Evolutionary conservation across 2,113 vertebrate genomes (phyloP).

Genomic region (Ia io): DNA sequence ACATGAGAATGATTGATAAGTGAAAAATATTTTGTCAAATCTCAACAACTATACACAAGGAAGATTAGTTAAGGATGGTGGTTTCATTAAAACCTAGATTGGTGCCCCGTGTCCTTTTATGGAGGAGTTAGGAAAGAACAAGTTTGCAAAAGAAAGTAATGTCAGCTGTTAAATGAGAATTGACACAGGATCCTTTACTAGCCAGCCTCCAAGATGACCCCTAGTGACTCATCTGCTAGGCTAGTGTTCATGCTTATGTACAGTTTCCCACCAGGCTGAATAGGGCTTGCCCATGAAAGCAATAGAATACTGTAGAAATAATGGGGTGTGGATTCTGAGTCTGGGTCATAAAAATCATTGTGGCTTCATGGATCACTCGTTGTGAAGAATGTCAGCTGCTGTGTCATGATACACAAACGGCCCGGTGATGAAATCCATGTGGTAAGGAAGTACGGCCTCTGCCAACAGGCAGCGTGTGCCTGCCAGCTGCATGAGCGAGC

Average conservation of each 20-base stretch:
- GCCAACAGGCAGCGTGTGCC: background rate
- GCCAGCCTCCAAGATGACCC: background rate
- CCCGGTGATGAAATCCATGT: background rate
- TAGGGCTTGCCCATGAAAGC: background rate
- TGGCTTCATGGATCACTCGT: background rate
- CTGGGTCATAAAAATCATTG: background rate
- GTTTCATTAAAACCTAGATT: background rate
- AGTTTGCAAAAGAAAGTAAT: background rate
- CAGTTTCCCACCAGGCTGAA: background rate
- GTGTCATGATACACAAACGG: background rate
- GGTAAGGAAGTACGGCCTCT: background rate
- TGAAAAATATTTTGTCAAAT: background rate
- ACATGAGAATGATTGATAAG: background rate
- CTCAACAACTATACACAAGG: background rate
- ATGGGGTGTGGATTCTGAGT: background rate
- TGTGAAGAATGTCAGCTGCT: background rate
- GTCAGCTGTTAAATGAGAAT: background rate
- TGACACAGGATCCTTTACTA: background rate
- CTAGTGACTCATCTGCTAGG: background rate
- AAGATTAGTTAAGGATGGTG: background rate
- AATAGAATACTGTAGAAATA: background rate
- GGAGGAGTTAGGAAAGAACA: background rate
- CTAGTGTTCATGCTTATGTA: background rate
- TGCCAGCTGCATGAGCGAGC: fast-evolving
- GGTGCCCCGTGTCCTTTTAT: background rate